phyloP scores from a whole-genome alignment of 2,797 vertebrate genomes.

The Capromys pilorides region DNA sequence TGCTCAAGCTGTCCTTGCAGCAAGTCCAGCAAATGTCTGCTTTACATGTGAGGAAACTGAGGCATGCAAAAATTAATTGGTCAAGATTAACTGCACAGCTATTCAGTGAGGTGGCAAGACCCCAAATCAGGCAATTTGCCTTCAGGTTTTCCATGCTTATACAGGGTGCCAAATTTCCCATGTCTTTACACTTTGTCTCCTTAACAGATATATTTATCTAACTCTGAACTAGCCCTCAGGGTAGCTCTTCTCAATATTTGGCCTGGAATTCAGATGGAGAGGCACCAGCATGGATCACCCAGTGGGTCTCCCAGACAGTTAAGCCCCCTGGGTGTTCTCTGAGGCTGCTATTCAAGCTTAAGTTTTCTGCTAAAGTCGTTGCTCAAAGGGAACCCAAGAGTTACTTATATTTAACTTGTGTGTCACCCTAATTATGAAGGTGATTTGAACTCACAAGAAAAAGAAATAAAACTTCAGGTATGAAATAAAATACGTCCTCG shows the following conservation, averaged over 20 bases:
- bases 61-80: not conserved
- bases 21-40: not conserved
- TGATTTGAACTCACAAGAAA: conserved; percentile 1
- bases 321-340: not conserved
- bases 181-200: not conserved
- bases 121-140: not conserved
- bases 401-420: not conserved
- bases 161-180: not conserved
- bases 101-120: not conserved
- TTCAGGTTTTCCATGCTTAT: not conserved
- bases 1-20: not conserved
- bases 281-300: not conserved
- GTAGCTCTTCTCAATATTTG: not conserved
- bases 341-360: not conserved
- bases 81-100: not conserved
- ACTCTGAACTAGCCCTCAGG: not conserved
- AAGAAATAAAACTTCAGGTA: not conserved
- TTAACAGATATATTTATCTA: not conserved
- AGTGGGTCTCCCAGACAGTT: not conserved
- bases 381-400: conserved; percentile 27
- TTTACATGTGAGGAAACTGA: not conserved
- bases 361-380: conserved; percentile 1
- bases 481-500: not conserved
- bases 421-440: conserved; percentile 24
- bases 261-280: not conserved